These are phyloP conservation scores for Hedychridium roseum DNA, from an alignment of 2,888 invertebrate species.

Conservation along the genomic window DNA sequence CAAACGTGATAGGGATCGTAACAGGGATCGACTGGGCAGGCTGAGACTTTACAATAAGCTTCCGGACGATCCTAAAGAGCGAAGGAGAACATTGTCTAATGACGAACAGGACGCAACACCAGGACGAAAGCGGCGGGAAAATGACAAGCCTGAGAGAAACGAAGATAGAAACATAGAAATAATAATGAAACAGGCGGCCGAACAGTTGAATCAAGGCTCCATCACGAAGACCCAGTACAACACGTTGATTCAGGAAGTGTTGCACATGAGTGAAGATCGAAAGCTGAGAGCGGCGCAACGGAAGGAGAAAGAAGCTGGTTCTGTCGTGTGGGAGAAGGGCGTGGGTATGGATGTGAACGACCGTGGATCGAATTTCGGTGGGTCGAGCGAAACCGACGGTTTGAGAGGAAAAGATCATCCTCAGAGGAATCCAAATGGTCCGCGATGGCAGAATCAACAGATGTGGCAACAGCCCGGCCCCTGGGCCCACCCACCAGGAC, in stretches of 20 bases:
- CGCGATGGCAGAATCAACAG: slow-evolving; percentile 55
- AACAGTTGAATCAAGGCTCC: slow-evolving; percentile 77
- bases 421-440: slow-evolving; percentile 55
- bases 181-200: slow-evolving; percentile 84
- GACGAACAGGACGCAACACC: slow-evolving; percentile 51
- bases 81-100: slow-evolving; percentile 65
- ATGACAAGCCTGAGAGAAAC: slow-evolving; percentile 66
- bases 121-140: slow-evolving; percentile 62
- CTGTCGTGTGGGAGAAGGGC: slow-evolving; percentile 54
- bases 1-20: slow-evolving; percentile 56
- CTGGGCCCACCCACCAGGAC: slow-evolving; percentile 59
- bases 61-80: slow-evolving; percentile 66
- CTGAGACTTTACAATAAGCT: slow-evolving; percentile 69
- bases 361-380: slow-evolving; percentile 42
- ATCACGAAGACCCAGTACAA: slow-evolving; percentile 80
- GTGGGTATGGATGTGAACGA: slow-evolving; percentile 42
- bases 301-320: slow-evolving; percentile 72
- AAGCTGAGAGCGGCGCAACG: slow-evolving; percentile 81
- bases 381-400: slow-evolving; percentile 60
- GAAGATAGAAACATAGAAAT: slow-evolving; percentile 75
- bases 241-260: slow-evolving; percentile 78
- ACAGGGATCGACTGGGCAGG: slow-evolving; percentile 71
- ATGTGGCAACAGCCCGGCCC: slow-evolving; percentile 51
- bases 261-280: slow-evolving; percentile 79
- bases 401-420: slow-evolving; percentile 55